These are phyloP conservation scores for Zeus faber DNA, from an alignment of 2,113 vertebrate species.

Conservation along the genomic window DNA sequence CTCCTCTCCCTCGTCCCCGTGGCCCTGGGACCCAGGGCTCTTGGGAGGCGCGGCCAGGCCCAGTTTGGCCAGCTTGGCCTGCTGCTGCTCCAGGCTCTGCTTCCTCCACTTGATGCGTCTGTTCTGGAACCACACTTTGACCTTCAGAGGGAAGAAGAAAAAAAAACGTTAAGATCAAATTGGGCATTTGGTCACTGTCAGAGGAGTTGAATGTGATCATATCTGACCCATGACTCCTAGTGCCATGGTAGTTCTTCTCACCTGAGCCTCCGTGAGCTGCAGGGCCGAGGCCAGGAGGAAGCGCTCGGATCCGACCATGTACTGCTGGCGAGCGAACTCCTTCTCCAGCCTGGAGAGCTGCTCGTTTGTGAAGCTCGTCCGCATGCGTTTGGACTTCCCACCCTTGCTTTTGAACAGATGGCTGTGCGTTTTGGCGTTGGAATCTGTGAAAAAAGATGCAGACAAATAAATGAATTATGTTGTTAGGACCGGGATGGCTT, in stretches of 20 bases:
- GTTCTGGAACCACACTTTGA: slow-evolving; percentile 85
- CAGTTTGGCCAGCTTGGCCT: slow-evolving; percentile 79
- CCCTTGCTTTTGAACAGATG: slow-evolving; percentile 68
- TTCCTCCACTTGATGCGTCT: slow-evolving; percentile 83
- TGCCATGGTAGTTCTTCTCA: slow-evolving; percentile 26
- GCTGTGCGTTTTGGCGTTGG: slow-evolving; percentile 63
- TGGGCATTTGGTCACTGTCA: no score
- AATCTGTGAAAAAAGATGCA: slow-evolving; percentile 51
- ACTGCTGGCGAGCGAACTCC: slow-evolving; percentile 82
- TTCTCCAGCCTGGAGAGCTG: slow-evolving; percentile 84
- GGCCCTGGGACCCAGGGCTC: slow-evolving; percentile 72
- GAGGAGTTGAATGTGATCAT: no score
- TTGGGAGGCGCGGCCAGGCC: slow-evolving; percentile 65
- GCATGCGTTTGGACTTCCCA: slow-evolving; percentile 78
- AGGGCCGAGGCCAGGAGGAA: slow-evolving; percentile 79
- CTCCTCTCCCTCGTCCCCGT: slow-evolving; percentile 66
- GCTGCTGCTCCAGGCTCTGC: slow-evolving; percentile 81
- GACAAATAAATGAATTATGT: background rate
- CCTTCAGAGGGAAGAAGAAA: slow-evolving; percentile 48
- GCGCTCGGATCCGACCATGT: slow-evolving; percentile 82
- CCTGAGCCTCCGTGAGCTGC: slow-evolving; percentile 81
- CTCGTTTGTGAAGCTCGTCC: slow-evolving; percentile 83
- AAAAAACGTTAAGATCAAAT: background rate
- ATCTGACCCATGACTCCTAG: no score
- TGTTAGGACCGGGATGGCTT: background rate